Percentiles rank a stretch among this genome's conserved stretches.
phyloP scores from a whole-genome alignment of 2,888 invertebrate genomes.

The Oligia fasciuncula region DNA sequence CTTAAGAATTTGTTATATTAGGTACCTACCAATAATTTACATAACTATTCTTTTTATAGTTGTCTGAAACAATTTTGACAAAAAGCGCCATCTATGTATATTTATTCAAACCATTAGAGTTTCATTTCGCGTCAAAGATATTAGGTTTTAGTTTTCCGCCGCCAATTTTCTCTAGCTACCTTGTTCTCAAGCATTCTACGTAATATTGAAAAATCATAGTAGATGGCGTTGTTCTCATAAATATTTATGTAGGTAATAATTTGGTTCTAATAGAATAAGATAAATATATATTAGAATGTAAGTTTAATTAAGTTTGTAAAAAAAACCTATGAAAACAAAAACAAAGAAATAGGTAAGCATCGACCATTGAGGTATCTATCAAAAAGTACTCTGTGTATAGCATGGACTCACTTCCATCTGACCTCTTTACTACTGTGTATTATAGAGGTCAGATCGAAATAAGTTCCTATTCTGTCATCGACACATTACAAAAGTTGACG shows the following conservation, averaged over 20 bases:
- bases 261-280: neutral
- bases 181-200: too few relatives aligned
- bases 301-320: neutral
- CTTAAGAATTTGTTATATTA: neutral
- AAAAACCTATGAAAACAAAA: neutral
- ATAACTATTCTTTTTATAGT: too few relatives aligned
- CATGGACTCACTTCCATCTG: too few relatives aligned
- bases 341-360: neutral
- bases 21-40: neutral
- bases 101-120: conserved; percentile 4
- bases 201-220: conserved; percentile 30
- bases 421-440: too few relatives aligned
- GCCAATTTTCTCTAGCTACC: conserved; percentile 4
- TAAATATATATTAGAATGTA: neutral
- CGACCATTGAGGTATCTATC: too few relatives aligned
- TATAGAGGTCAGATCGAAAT: too few relatives aligned
- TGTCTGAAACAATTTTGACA: neutral
- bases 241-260: neutral
- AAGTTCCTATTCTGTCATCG: conserved; percentile 3
- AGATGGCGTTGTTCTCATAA: conserved; percentile 54
- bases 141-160: neutral
- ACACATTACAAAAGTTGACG: conserved; percentile 18
- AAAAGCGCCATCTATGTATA: conserved; percentile 56
- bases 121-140: neutral
- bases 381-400: too few relatives aligned